Conservation (phyloP, 1,140 invertebrate genomes). For the Drosophila simulans region DNA sequence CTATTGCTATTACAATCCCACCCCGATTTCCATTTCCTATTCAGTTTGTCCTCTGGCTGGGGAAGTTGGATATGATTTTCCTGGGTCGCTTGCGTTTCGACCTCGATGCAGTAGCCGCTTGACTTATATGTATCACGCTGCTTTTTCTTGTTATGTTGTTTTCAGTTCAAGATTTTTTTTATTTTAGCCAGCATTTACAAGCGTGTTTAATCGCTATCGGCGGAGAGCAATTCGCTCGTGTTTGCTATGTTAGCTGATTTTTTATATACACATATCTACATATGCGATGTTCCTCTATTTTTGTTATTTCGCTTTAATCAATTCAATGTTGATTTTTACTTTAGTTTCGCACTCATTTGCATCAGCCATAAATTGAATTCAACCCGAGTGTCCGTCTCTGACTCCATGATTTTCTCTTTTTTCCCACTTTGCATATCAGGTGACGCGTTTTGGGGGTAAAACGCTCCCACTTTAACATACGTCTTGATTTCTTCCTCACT, state of each 20-base stretch:
- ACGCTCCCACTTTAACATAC: constrained; percentile 31
- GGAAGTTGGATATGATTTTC: constrained; percentile 53
- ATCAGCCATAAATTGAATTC: constrained; percentile 81
- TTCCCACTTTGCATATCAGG: constrained; percentile 30
- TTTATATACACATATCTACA: constrained; percentile 8
- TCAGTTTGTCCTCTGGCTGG: constrained; percentile 29
- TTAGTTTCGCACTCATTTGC: constrained; percentile 73
- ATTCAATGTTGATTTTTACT: constrained; percentile 61
- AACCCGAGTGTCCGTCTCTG: constrained; percentile 33
- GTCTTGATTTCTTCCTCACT: constrained; percentile 32
- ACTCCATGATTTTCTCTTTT: background rate
- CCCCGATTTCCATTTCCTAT: constrained; percentile 29
- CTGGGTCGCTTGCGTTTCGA: constrained; percentile 60
- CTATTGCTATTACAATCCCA: constrained; percentile 32
- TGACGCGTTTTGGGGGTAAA: constrained; percentile 21
- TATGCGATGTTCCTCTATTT: constrained; percentile 21
- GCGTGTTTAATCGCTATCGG: constrained; percentile 78
- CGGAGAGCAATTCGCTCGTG: constrained; percentile 43
- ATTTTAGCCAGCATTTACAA: constrained; percentile 72
- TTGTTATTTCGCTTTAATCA: constrained; percentile 61
- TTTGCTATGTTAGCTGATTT: constrained; percentile 47
- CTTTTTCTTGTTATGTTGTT: constrained; percentile 21
- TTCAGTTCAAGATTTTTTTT: constrained; percentile 14
- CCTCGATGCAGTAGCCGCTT: constrained; percentile 51
- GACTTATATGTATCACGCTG: constrained; percentile 40